Evolutionary conservation across 2,113 vertebrate genomes (phyloP).

Genomic region (Callocephalon fimbriatum): DNA sequence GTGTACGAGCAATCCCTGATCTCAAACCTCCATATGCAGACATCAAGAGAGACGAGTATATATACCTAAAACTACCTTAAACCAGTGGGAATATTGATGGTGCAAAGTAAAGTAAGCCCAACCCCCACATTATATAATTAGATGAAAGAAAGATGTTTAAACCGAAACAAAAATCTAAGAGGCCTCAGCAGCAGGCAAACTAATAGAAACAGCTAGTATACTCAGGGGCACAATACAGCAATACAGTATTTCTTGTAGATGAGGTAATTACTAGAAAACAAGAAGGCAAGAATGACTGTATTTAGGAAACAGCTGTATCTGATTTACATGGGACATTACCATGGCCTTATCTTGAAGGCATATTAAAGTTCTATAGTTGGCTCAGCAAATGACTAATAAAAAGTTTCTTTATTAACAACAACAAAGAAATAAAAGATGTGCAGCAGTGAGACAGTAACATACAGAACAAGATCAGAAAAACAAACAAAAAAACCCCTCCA

Average conservation of each 20-base stretch:
- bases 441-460: background rate
- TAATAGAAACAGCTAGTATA: background rate
- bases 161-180: background rate
- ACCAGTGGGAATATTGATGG: background rate
- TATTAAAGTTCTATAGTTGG: background rate
- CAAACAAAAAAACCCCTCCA: background rate
- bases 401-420: background rate
- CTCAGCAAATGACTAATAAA: background rate
- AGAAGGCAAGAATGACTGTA: background rate
- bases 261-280: conserved; percentile 48
- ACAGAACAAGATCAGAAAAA: background rate
- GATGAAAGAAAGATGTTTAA: background rate
- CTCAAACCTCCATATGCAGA: background rate
- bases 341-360: background rate
- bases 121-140: background rate
- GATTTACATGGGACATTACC: background rate
- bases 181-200: background rate
- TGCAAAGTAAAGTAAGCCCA: background rate
- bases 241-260: conserved; percentile 32
- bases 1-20: background rate
- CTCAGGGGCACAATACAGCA: background rate
- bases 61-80: background rate
- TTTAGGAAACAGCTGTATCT: conserved; percentile 43
- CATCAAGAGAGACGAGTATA: background rate
- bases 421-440: background rate